Evolutionary conservation across 2,888 invertebrate genomes (phyloP).

Genomic region (Aphrophora alni): DNA sequence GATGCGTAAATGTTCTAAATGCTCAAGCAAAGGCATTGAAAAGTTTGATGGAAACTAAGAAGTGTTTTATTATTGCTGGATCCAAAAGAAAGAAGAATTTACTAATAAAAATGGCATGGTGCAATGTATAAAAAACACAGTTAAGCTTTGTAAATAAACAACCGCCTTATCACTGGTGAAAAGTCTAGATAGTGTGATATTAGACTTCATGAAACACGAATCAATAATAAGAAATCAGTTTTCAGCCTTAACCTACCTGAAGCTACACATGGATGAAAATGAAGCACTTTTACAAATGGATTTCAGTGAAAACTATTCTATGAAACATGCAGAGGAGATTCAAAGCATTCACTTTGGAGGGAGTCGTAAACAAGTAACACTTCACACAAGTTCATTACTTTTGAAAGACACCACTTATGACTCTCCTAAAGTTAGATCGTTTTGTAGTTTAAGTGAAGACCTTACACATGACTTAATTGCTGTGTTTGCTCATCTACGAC

Average conservation of each 20-base stretch:
- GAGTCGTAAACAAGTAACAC: slow-evolving; percentile 52
- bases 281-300: slow-evolving; percentile 51
- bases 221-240: slow-evolving; percentile 44
- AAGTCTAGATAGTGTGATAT: not conserved
- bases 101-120: not conserved
- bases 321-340: slow-evolving; percentile 54
- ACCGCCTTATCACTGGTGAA: too few species aligned
- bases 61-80: not conserved
- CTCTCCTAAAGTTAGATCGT: slow-evolving; percentile 18
- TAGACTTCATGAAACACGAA: slow-evolving; percentile 37
- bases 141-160: too few species aligned
- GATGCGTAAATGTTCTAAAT: not conserved
- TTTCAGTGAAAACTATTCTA: slow-evolving; percentile 55
- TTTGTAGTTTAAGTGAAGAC: slow-evolving; percentile 53
- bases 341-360: slow-evolving; percentile 56
- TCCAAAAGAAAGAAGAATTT: not conserved
- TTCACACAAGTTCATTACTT: slow-evolving; percentile 55
- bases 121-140: too few species aligned
- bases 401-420: slow-evolving; percentile 10
- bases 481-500: slow-evolving; percentile 56
- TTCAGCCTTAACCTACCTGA: slow-evolving; percentile 39
- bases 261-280: slow-evolving; percentile 42
- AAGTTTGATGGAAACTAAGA: not conserved
- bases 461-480: slow-evolving; percentile 54
- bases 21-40: not conserved